A percentile compares a stretch with the other conserved stretches of the same genome.
These are phyloP conservation scores for Octomys mimax DNA, from an alignment of 2,797 vertebrate genomes.

Conservation along the genomic window DNA sequence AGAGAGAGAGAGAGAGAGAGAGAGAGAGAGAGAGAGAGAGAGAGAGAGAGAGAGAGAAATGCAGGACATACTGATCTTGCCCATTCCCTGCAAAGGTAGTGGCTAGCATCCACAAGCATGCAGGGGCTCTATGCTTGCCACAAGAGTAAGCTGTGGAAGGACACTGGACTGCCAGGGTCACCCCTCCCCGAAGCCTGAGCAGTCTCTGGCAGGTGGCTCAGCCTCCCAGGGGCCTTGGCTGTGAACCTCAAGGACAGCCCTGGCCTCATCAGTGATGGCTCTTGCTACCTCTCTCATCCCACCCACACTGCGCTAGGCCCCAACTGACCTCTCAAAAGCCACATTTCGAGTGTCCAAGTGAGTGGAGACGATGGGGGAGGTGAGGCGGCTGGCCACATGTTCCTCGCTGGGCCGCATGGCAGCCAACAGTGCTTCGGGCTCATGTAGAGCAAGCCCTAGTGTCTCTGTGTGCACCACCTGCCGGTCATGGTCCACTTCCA, in stretches of 20 bases:
- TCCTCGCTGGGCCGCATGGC: constrained; percentile 97
- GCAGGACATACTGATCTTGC: background rate
- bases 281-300: background rate
- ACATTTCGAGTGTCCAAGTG: constrained; percentile 98
- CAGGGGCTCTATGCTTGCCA: background rate
- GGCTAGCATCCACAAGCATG: fast-evolving
- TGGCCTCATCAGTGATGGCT: background rate
- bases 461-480: constrained; percentile 97
- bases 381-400: constrained; percentile 96
- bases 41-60: background rate
- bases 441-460: constrained; percentile 92
- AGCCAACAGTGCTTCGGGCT: constrained; percentile 94
- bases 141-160: fast-evolving
- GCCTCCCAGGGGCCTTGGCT: background rate
- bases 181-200: background rate
- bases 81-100: background rate
- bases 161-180: background rate
- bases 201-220: background rate
- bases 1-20: background rate
- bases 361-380: constrained; percentile 96
- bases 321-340: constrained; percentile 95
- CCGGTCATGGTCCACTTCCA: constrained; percentile 99
- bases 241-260: background rate
- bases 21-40: background rate
- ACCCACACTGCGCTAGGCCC: background rate